Percentiles rank a stretch among this genome's conserved stretches.
Conservation (phyloP, 2,113 vertebrate species). For the Hippocampus zosterae region DNA sequence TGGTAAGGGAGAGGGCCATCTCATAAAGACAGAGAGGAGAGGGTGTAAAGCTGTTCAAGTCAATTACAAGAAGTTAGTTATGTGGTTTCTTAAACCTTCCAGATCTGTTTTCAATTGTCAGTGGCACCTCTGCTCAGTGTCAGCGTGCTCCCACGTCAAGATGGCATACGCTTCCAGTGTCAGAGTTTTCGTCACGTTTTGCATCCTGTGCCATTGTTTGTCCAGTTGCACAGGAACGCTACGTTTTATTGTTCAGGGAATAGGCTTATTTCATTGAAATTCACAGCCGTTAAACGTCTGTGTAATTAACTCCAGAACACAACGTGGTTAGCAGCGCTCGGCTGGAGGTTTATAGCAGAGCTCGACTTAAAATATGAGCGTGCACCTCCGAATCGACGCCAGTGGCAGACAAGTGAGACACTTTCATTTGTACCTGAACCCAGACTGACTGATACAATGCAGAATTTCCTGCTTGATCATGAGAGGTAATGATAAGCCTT, state of each 20-base stretch:
- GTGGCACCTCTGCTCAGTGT: constrained; percentile 27
- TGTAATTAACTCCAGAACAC: constrained; percentile 72
- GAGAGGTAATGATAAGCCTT: constrained; percentile 57
- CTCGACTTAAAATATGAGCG: constrained; percentile 52
- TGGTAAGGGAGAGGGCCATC: constrained; percentile 55
- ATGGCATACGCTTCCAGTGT: constrained; percentile 41
- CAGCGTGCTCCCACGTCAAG: constrained; percentile 43
- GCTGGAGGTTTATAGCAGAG: constrained; percentile 67
- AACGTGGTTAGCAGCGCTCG: constrained; percentile 57
- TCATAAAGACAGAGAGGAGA: constrained; percentile 57
- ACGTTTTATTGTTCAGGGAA: constrained; percentile 54
- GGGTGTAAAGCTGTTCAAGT: constrained; percentile 65
- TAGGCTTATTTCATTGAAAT: constrained; percentile 62
- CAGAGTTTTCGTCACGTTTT: constrained; percentile 26
- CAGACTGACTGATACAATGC: constrained; percentile 62
- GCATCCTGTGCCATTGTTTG: constrained; percentile 52
- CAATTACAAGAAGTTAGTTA: constrained; percentile 71
- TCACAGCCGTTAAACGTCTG: constrained; percentile 59
- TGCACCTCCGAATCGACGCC: constrained; percentile 29
- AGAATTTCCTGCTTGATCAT: constrained; percentile 50
- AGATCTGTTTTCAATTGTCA: constrained; percentile 55
- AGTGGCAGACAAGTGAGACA: constrained; percentile 55
- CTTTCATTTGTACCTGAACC: constrained; percentile 61
- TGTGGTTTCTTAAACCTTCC: constrained; percentile 66
- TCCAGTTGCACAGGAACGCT: constrained; percentile 49